A percentile compares a stretch with the other conserved stretches of the same genome.
Evolutionary conservation across 2,113 vertebrate species (phyloP).

Genomic region (Crypturellus undulatus): DNA sequence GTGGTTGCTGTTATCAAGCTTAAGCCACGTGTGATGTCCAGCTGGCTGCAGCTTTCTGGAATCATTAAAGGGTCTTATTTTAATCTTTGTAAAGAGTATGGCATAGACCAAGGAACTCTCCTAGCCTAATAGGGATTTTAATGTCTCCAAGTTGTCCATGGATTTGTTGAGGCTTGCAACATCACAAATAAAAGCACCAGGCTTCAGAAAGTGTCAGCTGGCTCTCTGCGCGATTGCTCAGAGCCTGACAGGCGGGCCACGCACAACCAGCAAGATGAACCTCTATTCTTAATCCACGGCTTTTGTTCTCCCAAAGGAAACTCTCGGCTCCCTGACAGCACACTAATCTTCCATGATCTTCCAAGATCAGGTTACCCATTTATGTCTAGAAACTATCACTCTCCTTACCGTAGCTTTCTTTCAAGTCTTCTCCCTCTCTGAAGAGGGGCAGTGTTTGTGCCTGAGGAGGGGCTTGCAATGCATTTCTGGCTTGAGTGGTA

Average conservation of each 20-base stretch:
- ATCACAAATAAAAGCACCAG: conserved; percentile 24
- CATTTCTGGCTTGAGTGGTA: conserved; percentile 63
- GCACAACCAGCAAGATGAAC: conserved; percentile 24
- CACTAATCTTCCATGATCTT: conserved; percentile 79
- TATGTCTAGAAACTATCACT: conserved; percentile 76
- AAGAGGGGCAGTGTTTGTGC: conserved; percentile 70
- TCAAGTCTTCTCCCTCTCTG: conserved; percentile 63
- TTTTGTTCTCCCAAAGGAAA: conserved; percentile 68
- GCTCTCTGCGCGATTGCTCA: conserved; percentile 46
- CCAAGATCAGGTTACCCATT: conserved; percentile 77
- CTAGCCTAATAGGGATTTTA: neutral
- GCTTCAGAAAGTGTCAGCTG: conserved; percentile 41
- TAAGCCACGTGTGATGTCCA: neutral
- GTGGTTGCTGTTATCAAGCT: neutral
- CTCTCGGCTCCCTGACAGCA: conserved; percentile 65
- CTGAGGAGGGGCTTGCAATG: conserved; percentile 64
- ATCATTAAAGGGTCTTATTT: neutral
- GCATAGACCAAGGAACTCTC: neutral
- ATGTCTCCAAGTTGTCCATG: neutral
- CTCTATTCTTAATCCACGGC: conserved; percentile 67
- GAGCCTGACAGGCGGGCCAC: conserved; percentile 46
- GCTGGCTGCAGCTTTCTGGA: neutral
- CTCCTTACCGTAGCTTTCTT: conserved; percentile 59
- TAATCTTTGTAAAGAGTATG: neutral
- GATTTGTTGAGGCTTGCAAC: conserved; percentile 60